These are phyloP conservation scores for Heliconius congener DNA, from an alignment of 1,140 invertebrate genomes.

Conservation along the genomic window DNA sequence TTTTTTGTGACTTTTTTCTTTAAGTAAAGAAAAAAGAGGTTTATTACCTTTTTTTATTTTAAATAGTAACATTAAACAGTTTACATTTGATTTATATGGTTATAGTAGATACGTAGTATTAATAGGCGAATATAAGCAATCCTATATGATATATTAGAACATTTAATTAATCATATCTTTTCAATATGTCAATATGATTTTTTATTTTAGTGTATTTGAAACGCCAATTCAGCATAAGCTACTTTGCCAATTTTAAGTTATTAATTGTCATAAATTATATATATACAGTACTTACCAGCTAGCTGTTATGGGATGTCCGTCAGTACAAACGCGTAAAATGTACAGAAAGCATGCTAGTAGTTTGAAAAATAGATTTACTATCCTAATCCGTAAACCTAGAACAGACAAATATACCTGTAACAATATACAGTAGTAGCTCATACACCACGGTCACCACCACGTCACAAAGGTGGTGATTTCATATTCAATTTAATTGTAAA, in stretches of 20 bases:
- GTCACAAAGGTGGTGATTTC: neutral
- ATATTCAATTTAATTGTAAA: neutral
- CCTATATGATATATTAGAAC: neutral
- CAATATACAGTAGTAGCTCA: neutral
- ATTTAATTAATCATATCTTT: neutral
- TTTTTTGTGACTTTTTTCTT: no score
- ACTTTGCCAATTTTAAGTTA: neutral
- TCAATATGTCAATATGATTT: neutral
- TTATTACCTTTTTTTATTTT: neutral
- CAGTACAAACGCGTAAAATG: slow-evolving; percentile 94
- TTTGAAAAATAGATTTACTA: slow-evolving; percentile 98
- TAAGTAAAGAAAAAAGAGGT: no score
- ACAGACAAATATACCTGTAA: slow-evolving; percentile 49
- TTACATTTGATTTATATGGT: no score
- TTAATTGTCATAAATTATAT: neutral
- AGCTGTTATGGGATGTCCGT: slow-evolving; percentile 92
- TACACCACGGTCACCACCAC: neutral
- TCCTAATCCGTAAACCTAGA: slow-evolving; percentile 97
- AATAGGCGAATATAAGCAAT: no score
- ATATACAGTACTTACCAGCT: slow-evolving; percentile 87
- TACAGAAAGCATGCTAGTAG: slow-evolving; percentile 97
- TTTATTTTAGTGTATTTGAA: neutral
- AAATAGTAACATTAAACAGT: neutral
- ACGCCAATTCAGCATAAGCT: neutral
- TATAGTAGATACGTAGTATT: no score